Percentiles rank a stretch among this genome's conserved stretches.
Conservation (phyloP, 2,888 invertebrate genomes). For the Leptopilina syphax region DNA sequence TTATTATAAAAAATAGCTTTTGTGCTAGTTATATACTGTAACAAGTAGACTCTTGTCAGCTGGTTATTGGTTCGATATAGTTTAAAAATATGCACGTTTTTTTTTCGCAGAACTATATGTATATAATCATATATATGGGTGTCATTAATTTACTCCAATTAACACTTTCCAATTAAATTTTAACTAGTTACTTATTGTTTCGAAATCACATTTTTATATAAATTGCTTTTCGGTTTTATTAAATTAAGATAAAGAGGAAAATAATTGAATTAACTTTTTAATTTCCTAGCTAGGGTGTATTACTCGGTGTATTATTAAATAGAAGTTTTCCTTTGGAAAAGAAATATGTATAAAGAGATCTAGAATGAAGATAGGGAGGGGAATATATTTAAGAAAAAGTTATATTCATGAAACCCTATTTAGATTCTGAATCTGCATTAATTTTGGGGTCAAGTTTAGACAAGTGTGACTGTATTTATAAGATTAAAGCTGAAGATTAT, state of each 20-base stretch:
- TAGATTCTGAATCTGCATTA: conserved; percentile 13
- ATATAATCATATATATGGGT: background rate
- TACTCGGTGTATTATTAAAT: background rate
- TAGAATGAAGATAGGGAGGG: background rate
- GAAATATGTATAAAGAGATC: background rate
- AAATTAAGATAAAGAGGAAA: background rate
- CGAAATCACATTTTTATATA: background rate
- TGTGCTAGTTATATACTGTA: conserved; percentile 27
- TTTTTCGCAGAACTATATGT: conserved; percentile 6
- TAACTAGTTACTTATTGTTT: background rate
- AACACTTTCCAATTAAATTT: conserved; percentile 20
- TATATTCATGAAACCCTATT: conserved; percentile 8
- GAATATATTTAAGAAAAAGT: background rate
- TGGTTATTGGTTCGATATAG: conserved; percentile 19
- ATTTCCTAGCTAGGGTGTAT: background rate
- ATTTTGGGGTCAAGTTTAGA: conserved; percentile 14
- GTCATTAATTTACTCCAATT: conserved; percentile 27
- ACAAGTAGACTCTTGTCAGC: conserved; percentile 18
- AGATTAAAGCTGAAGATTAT: conserved; percentile 12
- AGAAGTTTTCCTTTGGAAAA: no score
- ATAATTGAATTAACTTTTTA: background rate
- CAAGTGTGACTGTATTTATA: conserved; percentile 5
- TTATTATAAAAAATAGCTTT: conserved; percentile 4
- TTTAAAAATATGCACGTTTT: conserved; percentile 35
- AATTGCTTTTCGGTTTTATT: background rate